A percentile compares a stretch with the other conserved stretches of the same genome.
Conservation (phyloP, 1,140 invertebrate species). For the Lepidostoma basale region DNA sequence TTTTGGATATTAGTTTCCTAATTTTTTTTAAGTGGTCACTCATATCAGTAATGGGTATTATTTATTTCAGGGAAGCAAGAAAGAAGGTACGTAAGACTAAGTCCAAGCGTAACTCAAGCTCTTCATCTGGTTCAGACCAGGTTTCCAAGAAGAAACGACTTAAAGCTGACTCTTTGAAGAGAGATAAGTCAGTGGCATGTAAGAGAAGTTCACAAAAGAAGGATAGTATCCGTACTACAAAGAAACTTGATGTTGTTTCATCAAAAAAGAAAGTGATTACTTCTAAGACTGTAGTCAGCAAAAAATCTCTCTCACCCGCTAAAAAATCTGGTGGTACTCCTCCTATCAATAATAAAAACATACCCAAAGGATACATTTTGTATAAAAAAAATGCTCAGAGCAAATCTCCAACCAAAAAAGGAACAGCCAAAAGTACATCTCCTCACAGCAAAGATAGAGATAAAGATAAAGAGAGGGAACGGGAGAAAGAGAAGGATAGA, state of each 20-base stretch:
- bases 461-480: conserved; percentile 54
- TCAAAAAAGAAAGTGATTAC: conserved; percentile 52
- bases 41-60: no score
- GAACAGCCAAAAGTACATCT: conserved; percentile 56
- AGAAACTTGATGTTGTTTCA: conserved; percentile 51
- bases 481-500: conserved; percentile 54
- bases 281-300: conserved; percentile 51
- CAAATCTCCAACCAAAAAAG: conserved; percentile 56
- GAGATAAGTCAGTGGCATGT: conserved; percentile 53
- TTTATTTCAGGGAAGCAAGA: conserved; percentile 54
- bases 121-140: conserved; percentile 58
- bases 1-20: no score
- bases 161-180: conserved; percentile 55
- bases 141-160: conserved; percentile 58
- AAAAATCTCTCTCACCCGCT: conserved; percentile 58
- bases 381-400: conserved; percentile 50
- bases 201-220: conserved; percentile 55
- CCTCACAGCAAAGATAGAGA: conserved; percentile 55
- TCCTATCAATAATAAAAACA: conserved; percentile 57
- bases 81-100: conserved; percentile 57
- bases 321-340: conserved; percentile 61
- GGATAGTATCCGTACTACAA: conserved; percentile 52
- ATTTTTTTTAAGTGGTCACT: no score
- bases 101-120: conserved; percentile 60
- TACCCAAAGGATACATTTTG: conserved; percentile 51